Evolutionary conservation across 2,797 vertebrate genomes (phyloP).

Genomic region (Enteromius anoplus): DNA sequence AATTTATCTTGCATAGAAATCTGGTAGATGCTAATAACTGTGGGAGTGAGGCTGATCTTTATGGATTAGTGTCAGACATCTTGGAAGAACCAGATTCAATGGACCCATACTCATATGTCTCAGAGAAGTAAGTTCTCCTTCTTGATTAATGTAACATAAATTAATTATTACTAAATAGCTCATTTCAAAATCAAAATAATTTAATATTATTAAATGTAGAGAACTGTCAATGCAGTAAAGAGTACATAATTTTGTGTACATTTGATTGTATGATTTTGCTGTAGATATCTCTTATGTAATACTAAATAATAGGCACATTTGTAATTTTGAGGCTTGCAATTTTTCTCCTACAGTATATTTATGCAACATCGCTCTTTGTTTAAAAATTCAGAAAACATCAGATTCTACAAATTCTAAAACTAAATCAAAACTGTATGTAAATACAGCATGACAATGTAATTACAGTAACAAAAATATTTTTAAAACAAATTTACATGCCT

Average conservation of each 20-base stretch:
- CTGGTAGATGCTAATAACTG: constrained; percentile 77
- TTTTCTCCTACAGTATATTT: background rate
- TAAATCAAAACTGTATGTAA: background rate
- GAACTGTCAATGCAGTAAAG: background rate
- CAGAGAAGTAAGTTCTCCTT: constrained; percentile 83
- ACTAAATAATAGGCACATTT: background rate
- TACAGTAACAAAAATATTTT: background rate
- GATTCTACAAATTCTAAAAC: background rate
- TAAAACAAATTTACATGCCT: background rate
- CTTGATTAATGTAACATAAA: background rate
- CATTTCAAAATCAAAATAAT: background rate
- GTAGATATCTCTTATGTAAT: background rate
- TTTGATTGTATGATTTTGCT: background rate
- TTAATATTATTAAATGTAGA: background rate
- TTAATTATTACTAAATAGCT: background rate
- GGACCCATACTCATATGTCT: constrained; percentile 78
- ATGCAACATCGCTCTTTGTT: background rate
- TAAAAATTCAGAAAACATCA: background rate
- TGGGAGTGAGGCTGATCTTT: constrained; percentile 89
- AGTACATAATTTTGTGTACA: background rate
- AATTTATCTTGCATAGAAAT: constrained; percentile 74
- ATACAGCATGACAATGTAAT: background rate
- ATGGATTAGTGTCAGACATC: constrained; percentile 91
- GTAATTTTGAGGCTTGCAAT: background rate
- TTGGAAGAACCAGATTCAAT: constrained; percentile 86